A percentile compares a stretch with the other conserved stretches of the same genome.
Conservation (phyloP, 2,113 vertebrate species). For the Macquaria ambigua region DNA sequence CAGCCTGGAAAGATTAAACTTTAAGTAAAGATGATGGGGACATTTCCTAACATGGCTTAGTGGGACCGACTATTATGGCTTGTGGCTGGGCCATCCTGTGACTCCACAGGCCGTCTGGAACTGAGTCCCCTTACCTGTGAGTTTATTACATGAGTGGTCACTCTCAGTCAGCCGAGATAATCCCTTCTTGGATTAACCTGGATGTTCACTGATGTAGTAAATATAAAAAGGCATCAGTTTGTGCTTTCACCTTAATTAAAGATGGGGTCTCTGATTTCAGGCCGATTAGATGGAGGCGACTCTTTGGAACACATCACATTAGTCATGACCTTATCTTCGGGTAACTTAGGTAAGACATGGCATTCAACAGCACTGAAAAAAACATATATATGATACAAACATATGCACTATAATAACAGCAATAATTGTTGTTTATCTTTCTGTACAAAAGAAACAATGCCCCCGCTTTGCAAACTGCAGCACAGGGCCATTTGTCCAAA, state of each 20-base stretch:
- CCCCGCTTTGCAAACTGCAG: background rate
- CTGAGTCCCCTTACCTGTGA: constrained; percentile 43
- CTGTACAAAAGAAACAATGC: background rate
- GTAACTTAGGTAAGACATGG: constrained; percentile 1
- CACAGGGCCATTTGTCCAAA: constrained; percentile 1
- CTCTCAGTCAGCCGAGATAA: constrained; percentile 55
- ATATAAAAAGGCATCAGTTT: constrained; percentile 65
- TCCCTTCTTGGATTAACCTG: constrained; percentile 74
- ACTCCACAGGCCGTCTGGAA: constrained; percentile 22
- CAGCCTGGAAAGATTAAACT: constrained; percentile 67
- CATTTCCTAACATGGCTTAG: constrained; percentile 46
- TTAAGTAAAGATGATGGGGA: constrained; percentile 76
- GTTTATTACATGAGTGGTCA: constrained; percentile 61
- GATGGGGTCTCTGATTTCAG: constrained; percentile 57
- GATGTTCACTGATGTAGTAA: constrained; percentile 70
- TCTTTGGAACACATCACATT: constrained; percentile 40
- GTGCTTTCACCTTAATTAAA: constrained; percentile 77
- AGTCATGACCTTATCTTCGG: constrained; percentile 27
- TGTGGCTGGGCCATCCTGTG: background rate
- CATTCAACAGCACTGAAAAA: background rate
- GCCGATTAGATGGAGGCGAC: constrained; percentile 67
- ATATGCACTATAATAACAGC: background rate
- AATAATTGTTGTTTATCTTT: background rate
- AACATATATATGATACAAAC: background rate
- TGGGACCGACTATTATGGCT: constrained; percentile 36